Evolutionary conservation across 2,113 vertebrate genomes (phyloP).

Genomic region (Ivindomyrus marchei): DNA sequence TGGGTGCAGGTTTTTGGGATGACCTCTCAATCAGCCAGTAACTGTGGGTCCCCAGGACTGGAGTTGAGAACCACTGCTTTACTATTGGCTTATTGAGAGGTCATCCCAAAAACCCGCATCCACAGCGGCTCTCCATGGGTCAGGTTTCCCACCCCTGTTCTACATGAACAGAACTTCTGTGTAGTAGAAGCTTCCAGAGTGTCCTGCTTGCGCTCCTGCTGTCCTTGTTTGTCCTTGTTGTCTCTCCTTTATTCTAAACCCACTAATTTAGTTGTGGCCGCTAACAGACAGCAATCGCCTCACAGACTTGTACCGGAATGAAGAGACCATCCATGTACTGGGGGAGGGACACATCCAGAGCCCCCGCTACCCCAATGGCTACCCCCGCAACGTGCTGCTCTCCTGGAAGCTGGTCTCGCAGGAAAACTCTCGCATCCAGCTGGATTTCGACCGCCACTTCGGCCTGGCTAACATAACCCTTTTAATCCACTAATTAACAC

Average conservation of each 20-base stretch:
- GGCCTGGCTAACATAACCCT: too few relatives aligned
- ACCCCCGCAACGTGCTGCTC: constrained; percentile 86
- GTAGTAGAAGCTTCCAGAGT: neutral
- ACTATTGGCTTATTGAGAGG: too few relatives aligned
- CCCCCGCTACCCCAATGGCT: constrained; percentile 87
- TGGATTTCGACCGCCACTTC: constrained; percentile 86
- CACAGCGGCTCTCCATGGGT: too few relatives aligned
- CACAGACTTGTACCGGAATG: constrained; percentile 92
- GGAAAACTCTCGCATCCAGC: constrained; percentile 73
- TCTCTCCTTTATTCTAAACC: constrained; percentile 39
- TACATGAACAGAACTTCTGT: neutral
- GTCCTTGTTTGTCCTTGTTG: neutral
- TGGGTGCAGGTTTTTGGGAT: too few relatives aligned
- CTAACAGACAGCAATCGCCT: constrained; percentile 90
- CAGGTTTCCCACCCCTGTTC: too few relatives aligned
- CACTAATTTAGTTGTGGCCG: constrained; percentile 84
- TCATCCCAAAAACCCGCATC: too few relatives aligned
- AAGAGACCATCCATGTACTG: constrained; percentile 77
- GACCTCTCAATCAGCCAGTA: too few relatives aligned
- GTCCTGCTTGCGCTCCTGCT: neutral
- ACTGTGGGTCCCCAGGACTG: too few relatives aligned
- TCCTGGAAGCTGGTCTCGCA: constrained; percentile 84
- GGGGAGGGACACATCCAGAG: constrained; percentile 76
- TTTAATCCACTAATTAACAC: too few relatives aligned
- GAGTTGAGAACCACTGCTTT: too few relatives aligned